Evolutionary conservation across 1,140 invertebrate species (phyloP), one percentile per base, ranked within the genome.

Genomic region (Musca domestica): DNA sequence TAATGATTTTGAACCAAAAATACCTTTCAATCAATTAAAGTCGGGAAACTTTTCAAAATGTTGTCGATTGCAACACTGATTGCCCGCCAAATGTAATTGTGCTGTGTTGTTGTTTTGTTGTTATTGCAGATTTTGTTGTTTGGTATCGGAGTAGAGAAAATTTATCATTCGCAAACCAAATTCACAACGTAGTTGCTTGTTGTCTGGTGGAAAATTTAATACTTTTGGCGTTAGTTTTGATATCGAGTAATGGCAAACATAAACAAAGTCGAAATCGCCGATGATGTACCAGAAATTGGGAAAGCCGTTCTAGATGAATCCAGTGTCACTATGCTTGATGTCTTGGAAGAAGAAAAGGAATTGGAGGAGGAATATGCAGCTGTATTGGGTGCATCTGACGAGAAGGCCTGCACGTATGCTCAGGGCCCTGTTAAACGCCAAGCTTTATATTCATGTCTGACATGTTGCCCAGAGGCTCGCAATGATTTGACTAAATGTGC

Each of bases 381-480:
- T 15, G 93, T 98, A 51, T 82, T 98, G 9, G 95, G 95, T 14
- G 94, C 72, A 23, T 80, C 47, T 30, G 77, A 80, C 51, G 77
- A 80, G 61, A 80, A 80, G 27, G 66, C 69, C 15, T 80, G 77
- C 58, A 80, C 77, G 2, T 80, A 80, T 49, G 10, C 27, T 6
- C 17, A 64, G 92, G 97, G 97, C 7, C 96, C 98, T 77, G 87
- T 98, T 41, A 90, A 91, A 68, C 86, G 98, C 6, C 98, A 99
- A 84, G 95, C 96, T 1, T 76, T 99, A 0, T 99, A 98, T 85
- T 91, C 96, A 0, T 99, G 98, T 79, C 83, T 91, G 64, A 99
- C 96, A 0, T 99, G 98, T 81, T 88, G 88, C 67, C 83, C 84
- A 9, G 86, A 88, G 69, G 83, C 84, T 4, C 85, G 84, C 72